Percentiles rank a stretch among this genome's conserved stretches.
Conservation (phyloP, 2,888 invertebrate species). For the Gandaritis pyraliata region DNA sequence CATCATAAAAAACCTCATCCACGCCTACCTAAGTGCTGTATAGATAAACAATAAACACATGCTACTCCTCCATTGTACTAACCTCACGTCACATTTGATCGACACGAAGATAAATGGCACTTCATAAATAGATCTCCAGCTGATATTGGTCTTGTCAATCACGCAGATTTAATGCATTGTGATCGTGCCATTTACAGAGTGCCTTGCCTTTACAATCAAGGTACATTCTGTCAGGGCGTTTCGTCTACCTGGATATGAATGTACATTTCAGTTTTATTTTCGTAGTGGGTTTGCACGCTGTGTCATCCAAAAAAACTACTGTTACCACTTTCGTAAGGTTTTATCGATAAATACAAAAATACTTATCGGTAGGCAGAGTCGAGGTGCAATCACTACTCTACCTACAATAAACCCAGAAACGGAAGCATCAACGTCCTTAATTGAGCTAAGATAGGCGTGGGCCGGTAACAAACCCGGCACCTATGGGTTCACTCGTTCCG, state of each 20-base stretch:
- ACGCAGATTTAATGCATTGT: constrained; percentile 57
- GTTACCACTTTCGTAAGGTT: constrained; percentile 2
- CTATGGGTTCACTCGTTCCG: constrained; percentile 57
- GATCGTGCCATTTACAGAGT: constrained; percentile 55
- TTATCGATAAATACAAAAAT: constrained; percentile 1
- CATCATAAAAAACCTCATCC: neutral
- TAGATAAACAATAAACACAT: constrained; percentile 34
- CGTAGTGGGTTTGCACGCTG: constrained; percentile 7
- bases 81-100: constrained; percentile 51
- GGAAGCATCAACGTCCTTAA: constrained; percentile 63
- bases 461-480: constrained; percentile 46
- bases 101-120: constrained; percentile 61
- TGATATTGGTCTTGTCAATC: constrained; percentile 63
- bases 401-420: constrained; percentile 48
- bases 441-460: constrained; percentile 66
- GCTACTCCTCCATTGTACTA: constrained; percentile 36
- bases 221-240: constrained; percentile 21
- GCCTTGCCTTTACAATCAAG: constrained; percentile 42
- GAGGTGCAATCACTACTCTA: constrained; percentile 15
- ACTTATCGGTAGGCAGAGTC: neutral
- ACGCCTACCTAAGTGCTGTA: constrained; percentile 22
- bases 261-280: constrained; percentile 17
- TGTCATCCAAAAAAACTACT: constrained; percentile 5
- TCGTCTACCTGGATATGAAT: constrained; percentile 13
- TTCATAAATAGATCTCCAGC: constrained; percentile 53